Conservation (phyloP, 2,113 vertebrate species). For the Desmodus rotundus region DNA sequence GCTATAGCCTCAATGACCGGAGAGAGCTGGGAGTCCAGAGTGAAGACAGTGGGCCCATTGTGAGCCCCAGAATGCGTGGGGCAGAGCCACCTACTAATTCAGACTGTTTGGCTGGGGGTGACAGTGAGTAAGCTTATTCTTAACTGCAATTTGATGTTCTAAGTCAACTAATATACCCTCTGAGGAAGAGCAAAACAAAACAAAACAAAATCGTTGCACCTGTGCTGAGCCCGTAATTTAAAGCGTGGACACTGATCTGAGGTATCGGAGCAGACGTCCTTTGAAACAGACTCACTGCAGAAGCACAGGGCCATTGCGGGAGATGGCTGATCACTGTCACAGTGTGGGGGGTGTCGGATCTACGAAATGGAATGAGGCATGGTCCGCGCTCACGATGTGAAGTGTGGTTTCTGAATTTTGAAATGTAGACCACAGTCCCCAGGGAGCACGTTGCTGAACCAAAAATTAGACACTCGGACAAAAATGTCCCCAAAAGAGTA, state of each 20-base stretch:
- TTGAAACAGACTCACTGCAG: background rate
- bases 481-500: background rate
- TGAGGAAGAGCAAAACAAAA: background rate
- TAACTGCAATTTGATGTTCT: background rate
- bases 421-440: background rate
- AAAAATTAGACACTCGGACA: background rate
- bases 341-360: background rate
- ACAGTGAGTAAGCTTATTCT: background rate
- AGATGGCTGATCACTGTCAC: background rate
- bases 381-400: background rate
- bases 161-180: background rate
- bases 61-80: background rate
- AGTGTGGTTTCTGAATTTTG: background rate
- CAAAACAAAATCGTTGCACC: background rate
- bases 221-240: background rate
- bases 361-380: background rate
- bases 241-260: background rate
- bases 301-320: background rate
- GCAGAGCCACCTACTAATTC: background rate
- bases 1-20: background rate
- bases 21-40: background rate
- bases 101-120: background rate
- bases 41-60: background rate
- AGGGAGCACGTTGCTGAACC: background rate
- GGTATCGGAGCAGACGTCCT: background rate